These are phyloP conservation scores for Nemotelus pantherinus DNA, from an alignment of 2,888 invertebrate genomes.

Conservation along the genomic window DNA sequence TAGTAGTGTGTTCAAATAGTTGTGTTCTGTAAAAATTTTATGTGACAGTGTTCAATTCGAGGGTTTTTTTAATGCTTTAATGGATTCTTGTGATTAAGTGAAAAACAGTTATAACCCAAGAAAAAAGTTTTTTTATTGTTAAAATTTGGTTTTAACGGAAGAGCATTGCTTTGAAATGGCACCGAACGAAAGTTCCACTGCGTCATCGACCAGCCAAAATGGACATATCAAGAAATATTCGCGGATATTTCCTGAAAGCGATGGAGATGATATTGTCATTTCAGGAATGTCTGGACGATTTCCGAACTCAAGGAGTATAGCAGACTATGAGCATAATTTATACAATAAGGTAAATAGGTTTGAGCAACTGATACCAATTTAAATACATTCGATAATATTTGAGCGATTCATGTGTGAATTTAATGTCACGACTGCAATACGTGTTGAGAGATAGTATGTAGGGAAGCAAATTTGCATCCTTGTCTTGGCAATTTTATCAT, in stretches of 20 bases:
- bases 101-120: too few relatives aligned
- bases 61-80: too few relatives aligned
- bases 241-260: slow-evolving; percentile 59
- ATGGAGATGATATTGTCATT: slow-evolving; percentile 69
- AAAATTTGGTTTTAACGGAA: too few relatives aligned
- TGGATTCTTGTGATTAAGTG: too few relatives aligned
- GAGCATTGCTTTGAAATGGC: slow-evolving; percentile 42
- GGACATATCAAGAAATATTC: slow-evolving; percentile 58
- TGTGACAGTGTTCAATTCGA: too few relatives aligned
- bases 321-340: slow-evolving; percentile 72
- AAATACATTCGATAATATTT: slow-evolving; percentile 53
- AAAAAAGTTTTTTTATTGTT: too few relatives aligned
- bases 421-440: too few relatives aligned
- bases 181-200: slow-evolving; percentile 45
- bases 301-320: slow-evolving; percentile 72
- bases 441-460: too few relatives aligned
- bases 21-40: neutral
- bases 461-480: too few relatives aligned
- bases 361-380: slow-evolving; percentile 44
- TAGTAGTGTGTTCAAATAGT: neutral
- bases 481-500: too few relatives aligned
- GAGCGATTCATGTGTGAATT: too few relatives aligned
- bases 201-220: slow-evolving; percentile 1
- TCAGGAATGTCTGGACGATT: slow-evolving; percentile 71
- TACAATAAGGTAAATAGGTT: slow-evolving; percentile 66